Evolutionary conservation across 2,113 vertebrate species (phyloP).

Genomic region (Cisticola juncidis): DNA sequence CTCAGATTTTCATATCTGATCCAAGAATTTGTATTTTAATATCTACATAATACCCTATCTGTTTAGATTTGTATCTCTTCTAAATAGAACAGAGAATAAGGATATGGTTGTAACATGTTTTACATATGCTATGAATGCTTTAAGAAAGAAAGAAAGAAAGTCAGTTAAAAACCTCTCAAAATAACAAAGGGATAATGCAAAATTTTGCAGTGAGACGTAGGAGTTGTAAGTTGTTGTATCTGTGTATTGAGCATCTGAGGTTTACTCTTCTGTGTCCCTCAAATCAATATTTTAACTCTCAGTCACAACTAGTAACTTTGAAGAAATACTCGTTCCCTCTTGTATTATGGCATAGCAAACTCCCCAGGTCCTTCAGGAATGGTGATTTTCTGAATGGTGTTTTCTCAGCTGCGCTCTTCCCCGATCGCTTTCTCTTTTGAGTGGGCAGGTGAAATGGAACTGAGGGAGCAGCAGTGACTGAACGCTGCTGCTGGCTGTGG

Average conservation of each 20-base stretch:
- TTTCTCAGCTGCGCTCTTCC: not conserved
- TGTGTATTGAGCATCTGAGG: not conserved
- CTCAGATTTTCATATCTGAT: conserved; percentile 11
- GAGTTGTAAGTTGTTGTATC: not conserved
- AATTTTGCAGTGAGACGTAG: not conserved
- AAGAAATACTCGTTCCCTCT: not conserved
- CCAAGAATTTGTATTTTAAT: conserved; percentile 13
- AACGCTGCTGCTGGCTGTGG: not conserved
- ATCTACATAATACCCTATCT: not conserved
- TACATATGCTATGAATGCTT: not conserved
- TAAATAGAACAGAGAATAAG: not conserved
- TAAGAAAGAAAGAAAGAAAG: not conserved
- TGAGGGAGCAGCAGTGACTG: conserved; percentile 30
- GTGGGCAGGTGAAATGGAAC: conserved; percentile 4
- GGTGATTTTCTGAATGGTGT: not conserved
- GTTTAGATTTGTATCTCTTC: conserved; percentile 20
- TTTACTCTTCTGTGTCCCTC: not conserved
- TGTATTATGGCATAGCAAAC: not conserved
- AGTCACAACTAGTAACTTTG: not conserved
- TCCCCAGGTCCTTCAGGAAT: not conserved
- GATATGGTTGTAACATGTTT: not conserved
- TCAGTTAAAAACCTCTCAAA: not conserved
- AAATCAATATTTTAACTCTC: not conserved
- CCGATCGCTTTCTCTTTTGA: conserved; percentile 8
- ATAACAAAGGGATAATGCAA: not conserved